Evolutionary conservation across 2,113 vertebrate genomes (phyloP), one percentile per base, ranked within the genome.

Genomic region (Nycticryphes semicollaris): DNA sequence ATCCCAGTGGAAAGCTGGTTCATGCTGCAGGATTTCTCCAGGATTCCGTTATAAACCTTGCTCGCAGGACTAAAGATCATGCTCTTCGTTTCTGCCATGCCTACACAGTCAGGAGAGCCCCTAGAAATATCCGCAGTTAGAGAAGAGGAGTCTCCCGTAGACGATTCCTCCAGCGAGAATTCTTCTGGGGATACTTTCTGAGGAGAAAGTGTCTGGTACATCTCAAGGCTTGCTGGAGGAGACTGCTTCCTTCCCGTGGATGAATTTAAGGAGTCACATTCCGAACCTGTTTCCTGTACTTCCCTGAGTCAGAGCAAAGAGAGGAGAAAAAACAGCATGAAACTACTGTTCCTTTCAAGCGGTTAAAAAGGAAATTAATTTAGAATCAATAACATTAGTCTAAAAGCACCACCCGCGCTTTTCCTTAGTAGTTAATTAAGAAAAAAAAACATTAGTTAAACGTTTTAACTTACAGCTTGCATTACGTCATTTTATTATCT

Each of bases 1-100:
- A 98, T 97, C 86, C 98, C 98, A 27, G 98, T 96, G 7, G 99
- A 98, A 95, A 99, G 98, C 96, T 99, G 99, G 96, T 99, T 98
- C 97, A 99, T 98, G 98, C 99, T 99, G 98, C 99, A 99, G 60
- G 99, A 99, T 95, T 99, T 99, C 98, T 99, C 99, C 98, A 99
- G 96, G 95, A 99, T 98, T 97, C 99, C 99, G 45, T 99, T 99
- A 98, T 99, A 99, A 89, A 98, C 95, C 95, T 99, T 98, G 95
- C 98, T 99, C 23, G 98, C 98, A 43, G 98, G 98, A 35, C 98
- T 98, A 97, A 99, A 99, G 88, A 99, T 98, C 94, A 98, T 98
- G 72, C 99, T 99, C 56, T 99, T 99, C 12, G 99, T 99, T 97
- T 99, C 99, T 12, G 98, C 98, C 53, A 99, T 94, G 73, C 97